Conservation (phyloP, 2,113 vertebrate genomes). For the Varanus salvator region DNA sequence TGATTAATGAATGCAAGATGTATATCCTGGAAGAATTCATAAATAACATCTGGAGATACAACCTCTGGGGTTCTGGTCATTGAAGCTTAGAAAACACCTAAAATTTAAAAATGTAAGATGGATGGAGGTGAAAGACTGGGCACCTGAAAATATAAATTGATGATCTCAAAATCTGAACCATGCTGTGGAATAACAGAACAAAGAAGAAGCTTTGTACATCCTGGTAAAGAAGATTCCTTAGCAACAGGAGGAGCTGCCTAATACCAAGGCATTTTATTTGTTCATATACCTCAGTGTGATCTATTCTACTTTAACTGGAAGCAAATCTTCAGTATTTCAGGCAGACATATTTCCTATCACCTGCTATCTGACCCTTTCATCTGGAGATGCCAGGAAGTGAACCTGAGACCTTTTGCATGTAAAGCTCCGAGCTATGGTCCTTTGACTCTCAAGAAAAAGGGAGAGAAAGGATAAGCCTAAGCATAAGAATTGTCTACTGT, state of each 20-base stretch:
- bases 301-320: neutral
- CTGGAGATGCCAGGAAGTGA: neutral
- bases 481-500: neutral
- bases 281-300: neutral
- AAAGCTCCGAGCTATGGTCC: neutral
- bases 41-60: neutral
- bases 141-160: neutral
- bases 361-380: neutral
- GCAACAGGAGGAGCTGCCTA: too few species aligned
- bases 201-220: neutral
- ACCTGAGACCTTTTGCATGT: neutral
- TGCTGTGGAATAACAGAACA: neutral
- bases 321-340: neutral
- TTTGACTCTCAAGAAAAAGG: neutral
- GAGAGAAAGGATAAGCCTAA: neutral
- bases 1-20: neutral
- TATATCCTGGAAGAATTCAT: neutral
- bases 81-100: neutral
- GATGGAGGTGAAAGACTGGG: neutral
- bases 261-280: neutral
- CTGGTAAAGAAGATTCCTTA: neutral
- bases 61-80: neutral
- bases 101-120: neutral
- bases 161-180: neutral
- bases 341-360: neutral